Evolutionary conservation across 2,888 invertebrate species (phyloP).

Genomic region (Melieria omissa): DNA sequence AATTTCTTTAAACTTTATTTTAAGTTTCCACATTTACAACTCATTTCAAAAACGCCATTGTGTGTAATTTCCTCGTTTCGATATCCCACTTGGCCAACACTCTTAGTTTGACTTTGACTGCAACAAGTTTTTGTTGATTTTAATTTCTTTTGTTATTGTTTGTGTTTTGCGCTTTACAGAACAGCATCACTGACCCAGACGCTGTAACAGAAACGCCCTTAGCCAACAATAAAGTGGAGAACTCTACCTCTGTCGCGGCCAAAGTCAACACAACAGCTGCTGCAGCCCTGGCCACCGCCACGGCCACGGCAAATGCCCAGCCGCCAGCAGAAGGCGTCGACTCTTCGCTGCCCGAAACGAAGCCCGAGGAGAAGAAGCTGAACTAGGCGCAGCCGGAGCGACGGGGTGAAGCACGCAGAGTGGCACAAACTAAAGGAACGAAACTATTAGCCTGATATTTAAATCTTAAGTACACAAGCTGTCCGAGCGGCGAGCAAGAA

Average conservation of each 20-base stretch:
- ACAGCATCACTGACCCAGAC: conserved; percentile 58
- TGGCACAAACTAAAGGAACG: background rate
- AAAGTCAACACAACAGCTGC: conserved; percentile 10
- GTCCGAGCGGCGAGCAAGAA: too few relatives aligned
- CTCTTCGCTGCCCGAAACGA: conserved; percentile 18
- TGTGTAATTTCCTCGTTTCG: too few relatives aligned
- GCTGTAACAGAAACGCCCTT: conserved; percentile 35
- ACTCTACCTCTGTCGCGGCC: conserved; percentile 23
- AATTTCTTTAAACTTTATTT: too few relatives aligned
- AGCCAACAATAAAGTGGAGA: conserved; percentile 22
- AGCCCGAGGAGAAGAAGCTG: conserved; percentile 33
- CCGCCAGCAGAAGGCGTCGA: conserved; percentile 19
- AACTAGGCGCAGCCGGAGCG: conserved; percentile 18
- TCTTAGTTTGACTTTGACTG: too few relatives aligned
- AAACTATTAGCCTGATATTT: background rate
- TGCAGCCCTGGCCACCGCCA: conserved; percentile 10
- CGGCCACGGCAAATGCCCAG: conserved; percentile 19
- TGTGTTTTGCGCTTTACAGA: conserved; percentile 43
- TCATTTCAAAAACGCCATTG: too few relatives aligned
- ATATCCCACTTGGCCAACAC: too few relatives aligned
- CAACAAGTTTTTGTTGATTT: too few relatives aligned
- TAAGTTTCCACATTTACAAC: too few relatives aligned
- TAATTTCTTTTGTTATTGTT: too few relatives aligned
- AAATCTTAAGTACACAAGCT: too few relatives aligned
- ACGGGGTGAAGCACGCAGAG: too few relatives aligned